phyloP scores from a whole-genome alignment of 2,113 vertebrate genomes.

The Caranx ignobilis region DNA sequence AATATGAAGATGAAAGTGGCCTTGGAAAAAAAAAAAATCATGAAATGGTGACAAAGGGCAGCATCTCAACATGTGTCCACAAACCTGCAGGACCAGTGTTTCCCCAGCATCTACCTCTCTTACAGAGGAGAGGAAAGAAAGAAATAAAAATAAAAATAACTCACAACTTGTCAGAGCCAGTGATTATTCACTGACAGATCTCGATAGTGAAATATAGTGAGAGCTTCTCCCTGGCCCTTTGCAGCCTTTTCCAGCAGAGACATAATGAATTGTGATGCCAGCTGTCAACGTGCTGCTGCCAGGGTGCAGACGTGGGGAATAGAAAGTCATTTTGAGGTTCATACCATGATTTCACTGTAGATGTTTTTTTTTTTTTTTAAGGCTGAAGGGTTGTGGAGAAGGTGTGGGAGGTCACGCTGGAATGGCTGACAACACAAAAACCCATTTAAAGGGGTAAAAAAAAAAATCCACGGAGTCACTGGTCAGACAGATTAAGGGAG shows the following conservation, averaged over 20 bases:
- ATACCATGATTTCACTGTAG: constrained; percentile 42
- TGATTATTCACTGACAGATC: constrained; percentile 66
- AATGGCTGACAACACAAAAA: constrained; percentile 61
- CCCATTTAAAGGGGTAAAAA: constrained; percentile 45
- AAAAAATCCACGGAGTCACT: constrained; percentile 46
- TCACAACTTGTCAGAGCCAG: constrained; percentile 46
- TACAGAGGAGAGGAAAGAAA: neutral
- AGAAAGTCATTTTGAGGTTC: constrained; percentile 61
- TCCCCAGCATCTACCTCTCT: constrained; percentile 41
- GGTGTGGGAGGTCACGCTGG: constrained; percentile 46
- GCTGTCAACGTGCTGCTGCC: constrained; percentile 65
- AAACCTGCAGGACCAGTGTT: constrained; percentile 48
- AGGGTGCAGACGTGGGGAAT: constrained; percentile 45
- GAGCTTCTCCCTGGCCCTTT: constrained; percentile 50
- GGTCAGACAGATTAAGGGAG: constrained; percentile 62
- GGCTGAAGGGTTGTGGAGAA: constrained; percentile 25
- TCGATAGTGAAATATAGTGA: constrained; percentile 57
- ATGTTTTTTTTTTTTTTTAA: constrained; percentile 16
- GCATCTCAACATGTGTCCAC: constrained; percentile 30
- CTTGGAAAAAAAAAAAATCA: constrained; percentile 33
- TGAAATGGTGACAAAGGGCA: constrained; percentile 35
- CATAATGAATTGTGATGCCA: constrained; percentile 76
- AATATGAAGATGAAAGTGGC: constrained; percentile 2
- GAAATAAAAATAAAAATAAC: constrained; percentile 7
- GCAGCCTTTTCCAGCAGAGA: constrained; percentile 50